Evolutionary conservation across 2,797 vertebrate genomes (phyloP), one percentile per base, ranked within the genome.

Genomic region (Girardinus metallicus): DNA sequence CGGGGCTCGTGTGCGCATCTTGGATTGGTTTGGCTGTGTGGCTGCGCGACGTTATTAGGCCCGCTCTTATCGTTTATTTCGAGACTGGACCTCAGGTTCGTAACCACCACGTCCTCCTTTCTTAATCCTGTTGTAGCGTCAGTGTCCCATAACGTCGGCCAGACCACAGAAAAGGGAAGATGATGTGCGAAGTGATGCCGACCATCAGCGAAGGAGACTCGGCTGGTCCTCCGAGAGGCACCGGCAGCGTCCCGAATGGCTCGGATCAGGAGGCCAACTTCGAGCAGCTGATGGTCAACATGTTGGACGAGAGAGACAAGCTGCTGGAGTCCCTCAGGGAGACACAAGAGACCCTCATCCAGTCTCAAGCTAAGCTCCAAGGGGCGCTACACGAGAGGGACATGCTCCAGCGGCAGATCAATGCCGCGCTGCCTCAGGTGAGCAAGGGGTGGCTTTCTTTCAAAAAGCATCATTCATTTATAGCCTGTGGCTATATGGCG

Each of bases 181-280:
- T 97, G 97, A 99, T 99, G 98, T 99, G 98, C 89, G 98, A 99
- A 91, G 98, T 99, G 96, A 99, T 99, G 98, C 98, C 98, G 90
- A 99, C 98, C 89, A 99, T 99, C 93, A 99, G 92, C 7, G 98
- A 99, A 93, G 97, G 98, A 91, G 98, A 99, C 96, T 96, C 97
- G 7, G 93, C 96, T 85, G 96, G 97, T 10, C 96, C 97, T 89
- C 97, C 97, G 0, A 96, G 97, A 74, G 96, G 92, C 78, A 83
- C 89, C 80, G 70, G 90, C 72, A 77, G 85, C 62, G 93, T 93
- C 71, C 96, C 95, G 74, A 96, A 97, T 82, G 95, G 96, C 83
- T 95, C 97, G 0, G 98, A 98, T 78, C 95, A 97, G 0, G 98
- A 99, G 13, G 97, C 97, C 79, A 98, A 98, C 96, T 99, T 99